phyloP scores from a whole-genome alignment of 2,888 invertebrate species.

The Synanthedon myopaeformis region DNA sequence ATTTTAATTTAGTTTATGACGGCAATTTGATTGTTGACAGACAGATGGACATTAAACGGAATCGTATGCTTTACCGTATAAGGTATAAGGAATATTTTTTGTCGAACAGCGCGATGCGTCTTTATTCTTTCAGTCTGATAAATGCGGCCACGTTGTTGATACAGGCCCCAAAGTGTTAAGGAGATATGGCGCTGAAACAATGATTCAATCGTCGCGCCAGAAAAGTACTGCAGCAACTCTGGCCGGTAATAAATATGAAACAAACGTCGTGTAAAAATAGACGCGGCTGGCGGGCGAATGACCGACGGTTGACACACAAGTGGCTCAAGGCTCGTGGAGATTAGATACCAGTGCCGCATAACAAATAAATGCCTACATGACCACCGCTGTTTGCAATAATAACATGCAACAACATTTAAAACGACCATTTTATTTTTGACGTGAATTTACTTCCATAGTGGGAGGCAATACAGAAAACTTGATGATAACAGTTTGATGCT shows the following conservation, averaged over 20 bases:
- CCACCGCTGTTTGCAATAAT: conserved; percentile 40
- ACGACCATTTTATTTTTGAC: background rate
- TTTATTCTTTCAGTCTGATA: no score
- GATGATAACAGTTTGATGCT: no score
- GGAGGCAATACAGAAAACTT: no score
- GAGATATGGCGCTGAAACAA: conserved; percentile 18
- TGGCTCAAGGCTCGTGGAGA: conserved; percentile 63
- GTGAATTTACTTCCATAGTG: no score
- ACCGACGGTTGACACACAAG: conserved; percentile 66
- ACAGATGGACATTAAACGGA: no score
- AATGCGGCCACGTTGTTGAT: background rate
- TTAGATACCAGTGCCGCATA: conserved; percentile 54
- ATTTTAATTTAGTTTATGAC: no score
- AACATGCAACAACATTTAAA: background rate
- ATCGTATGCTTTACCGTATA: no score
- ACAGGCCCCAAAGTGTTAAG: background rate
- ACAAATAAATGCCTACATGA: conserved; percentile 33
- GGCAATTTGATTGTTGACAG: no score
- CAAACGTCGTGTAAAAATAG: conserved; percentile 60
- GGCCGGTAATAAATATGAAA: conserved; percentile 53
- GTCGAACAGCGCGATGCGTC: no score
- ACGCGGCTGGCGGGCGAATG: conserved; percentile 49
- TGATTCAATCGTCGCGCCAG: conserved; percentile 37
- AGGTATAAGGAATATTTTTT: no score
- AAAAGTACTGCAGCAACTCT: conserved; percentile 24